Evolutionary conservation across 2,888 invertebrate genomes (phyloP).

Genomic region (Cremastinae sp.): DNA sequence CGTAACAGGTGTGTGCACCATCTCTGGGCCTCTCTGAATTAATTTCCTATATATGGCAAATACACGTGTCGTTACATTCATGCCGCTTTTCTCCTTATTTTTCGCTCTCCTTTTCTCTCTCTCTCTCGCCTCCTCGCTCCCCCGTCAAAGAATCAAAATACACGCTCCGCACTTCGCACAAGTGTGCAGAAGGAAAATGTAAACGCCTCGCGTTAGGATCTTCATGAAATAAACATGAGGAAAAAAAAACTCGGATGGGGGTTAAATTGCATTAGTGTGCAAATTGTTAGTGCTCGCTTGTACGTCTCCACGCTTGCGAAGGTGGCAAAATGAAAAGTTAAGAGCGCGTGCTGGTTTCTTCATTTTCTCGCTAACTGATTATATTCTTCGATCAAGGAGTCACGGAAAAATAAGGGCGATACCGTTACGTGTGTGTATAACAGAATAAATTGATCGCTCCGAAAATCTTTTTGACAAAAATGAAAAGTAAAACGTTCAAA

Average conservation of each 20-base stretch:
- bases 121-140: conserved; percentile 56
- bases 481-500: too few species aligned
- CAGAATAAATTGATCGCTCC: too few species aligned
- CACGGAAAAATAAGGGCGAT: background rate
- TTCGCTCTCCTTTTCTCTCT: too few species aligned
- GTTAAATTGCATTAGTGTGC: conserved; percentile 37
- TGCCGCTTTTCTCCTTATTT: conserved; percentile 36
- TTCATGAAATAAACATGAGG: conserved; percentile 70
- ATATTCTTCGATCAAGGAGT: conserved; percentile 54
- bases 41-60: conserved; percentile 38
- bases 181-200: conserved; percentile 52
- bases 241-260: conserved; percentile 37
- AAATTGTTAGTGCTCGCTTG: conserved; percentile 46
- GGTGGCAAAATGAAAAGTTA: conserved; percentile 68
- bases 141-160: conserved; percentile 45
- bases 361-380: conserved; percentile 35
- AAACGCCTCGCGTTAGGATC: conserved; percentile 58
- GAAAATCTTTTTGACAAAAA: too few species aligned
- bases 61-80: conserved; percentile 42
- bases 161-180: conserved; percentile 59
- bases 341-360: conserved; percentile 49
- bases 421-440: too few species aligned
- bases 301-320: conserved; percentile 48
- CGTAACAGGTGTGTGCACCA: conserved; percentile 15
- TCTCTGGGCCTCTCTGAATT: conserved; percentile 21